Conservation (phyloP, 2,888 invertebrate species). For the Ophion ventricosus region DNA sequence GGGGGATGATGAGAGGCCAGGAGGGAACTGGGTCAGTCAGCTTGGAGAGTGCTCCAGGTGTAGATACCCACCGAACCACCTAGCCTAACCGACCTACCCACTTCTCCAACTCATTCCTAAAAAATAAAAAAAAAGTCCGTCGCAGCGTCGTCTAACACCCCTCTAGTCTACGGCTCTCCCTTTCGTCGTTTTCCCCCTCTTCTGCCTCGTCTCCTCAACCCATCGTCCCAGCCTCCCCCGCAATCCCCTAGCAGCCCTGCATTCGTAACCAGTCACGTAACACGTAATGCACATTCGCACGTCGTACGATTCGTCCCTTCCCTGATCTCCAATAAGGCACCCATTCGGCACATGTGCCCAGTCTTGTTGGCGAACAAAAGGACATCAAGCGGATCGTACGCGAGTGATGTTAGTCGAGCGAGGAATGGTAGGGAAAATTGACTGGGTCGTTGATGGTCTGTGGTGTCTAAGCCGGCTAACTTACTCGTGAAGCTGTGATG, state of each 20-base stretch:
- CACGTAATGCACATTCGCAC: conserved; percentile 35
- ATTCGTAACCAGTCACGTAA: conserved; percentile 25
- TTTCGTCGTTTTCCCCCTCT: conserved; percentile 9
- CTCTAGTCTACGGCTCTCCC: conserved; percentile 47
- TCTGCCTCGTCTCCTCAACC: background rate
- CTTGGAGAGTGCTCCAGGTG: conserved; percentile 79
- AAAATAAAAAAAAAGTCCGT: conserved; percentile 37
- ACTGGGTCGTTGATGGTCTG: no score
- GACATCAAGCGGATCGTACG: no score
- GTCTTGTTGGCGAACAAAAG: no score
- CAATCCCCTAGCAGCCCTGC: no score
- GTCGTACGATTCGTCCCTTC: background rate
- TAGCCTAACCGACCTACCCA: conserved; percentile 61
- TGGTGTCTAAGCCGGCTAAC: background rate
- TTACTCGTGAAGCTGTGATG: background rate
- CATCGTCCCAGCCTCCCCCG: background rate
- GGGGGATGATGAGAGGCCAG: conserved; percentile 45
- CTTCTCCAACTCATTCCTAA: conserved; percentile 14
- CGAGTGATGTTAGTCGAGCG: no score
- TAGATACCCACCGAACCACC: conserved; percentile 71
- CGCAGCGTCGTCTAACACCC: conserved; percentile 47
- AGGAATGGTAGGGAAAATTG: no score
- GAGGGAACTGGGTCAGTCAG: conserved; percentile 79
- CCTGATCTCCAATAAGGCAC: no score
- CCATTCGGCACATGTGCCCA: no score